Conservation (phyloP, 2,113 vertebrate species). For the Morone chrysops region DNA sequence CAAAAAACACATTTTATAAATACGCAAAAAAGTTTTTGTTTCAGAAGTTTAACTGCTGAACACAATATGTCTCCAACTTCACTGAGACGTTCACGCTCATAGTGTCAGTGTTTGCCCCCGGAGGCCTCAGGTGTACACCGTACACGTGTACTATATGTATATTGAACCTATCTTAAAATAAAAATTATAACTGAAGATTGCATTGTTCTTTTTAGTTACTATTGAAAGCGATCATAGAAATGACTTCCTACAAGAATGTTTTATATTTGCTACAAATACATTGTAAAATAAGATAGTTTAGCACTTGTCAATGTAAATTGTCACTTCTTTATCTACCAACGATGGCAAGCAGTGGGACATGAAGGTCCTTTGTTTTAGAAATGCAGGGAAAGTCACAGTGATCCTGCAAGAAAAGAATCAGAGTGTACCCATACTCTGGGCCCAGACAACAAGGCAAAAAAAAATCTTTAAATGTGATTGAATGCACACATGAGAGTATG, state of each 20-base stretch:
- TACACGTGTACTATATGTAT: too few relatives aligned
- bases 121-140: too few relatives aligned
- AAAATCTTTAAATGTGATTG: conserved; percentile 26
- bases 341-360: not conserved
- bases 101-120: not conserved
- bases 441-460: conserved; percentile 6
- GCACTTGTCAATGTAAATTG: not conserved
- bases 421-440: conserved; percentile 11
- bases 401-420: not conserved
- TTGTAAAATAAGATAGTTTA: not conserved
- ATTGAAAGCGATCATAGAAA: not conserved
- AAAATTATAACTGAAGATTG: not conserved
- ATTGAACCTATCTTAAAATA: too few relatives aligned
- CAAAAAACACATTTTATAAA: too few relatives aligned
- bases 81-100: not conserved
- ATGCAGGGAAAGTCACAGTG: conserved; percentile 27
- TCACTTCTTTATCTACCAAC: not conserved
- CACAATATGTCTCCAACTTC: not conserved
- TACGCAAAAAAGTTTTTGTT: not conserved
- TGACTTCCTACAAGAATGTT: not conserved
- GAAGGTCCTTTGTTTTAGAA: conserved; percentile 29
- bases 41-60: too few relatives aligned
- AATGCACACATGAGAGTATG: conserved; percentile 25
- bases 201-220: not conserved
- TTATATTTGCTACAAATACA: not conserved